Evolutionary conservation across 2,888 invertebrate species (phyloP).

Genomic region (Reticulitermes lucifugus): DNA sequence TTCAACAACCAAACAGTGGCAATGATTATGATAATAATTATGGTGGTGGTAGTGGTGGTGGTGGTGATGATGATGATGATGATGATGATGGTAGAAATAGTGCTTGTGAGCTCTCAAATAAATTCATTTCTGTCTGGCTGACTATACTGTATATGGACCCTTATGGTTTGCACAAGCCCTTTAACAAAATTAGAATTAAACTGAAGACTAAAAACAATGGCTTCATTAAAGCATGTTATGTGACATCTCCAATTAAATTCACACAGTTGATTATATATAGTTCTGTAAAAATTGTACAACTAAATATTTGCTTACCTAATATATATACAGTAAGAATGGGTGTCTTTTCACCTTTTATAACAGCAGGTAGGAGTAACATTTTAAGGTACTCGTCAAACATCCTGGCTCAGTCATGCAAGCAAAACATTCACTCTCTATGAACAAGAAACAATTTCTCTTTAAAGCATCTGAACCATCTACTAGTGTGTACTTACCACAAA

Average conservation of each 20-base stretch:
- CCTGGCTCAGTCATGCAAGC: conserved; percentile 36
- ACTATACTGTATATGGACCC: conserved; percentile 32
- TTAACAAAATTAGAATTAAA: conserved; percentile 42
- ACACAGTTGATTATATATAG: conserved; percentile 45
- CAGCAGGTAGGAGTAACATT: conserved; percentile 49
- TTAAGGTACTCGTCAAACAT: conserved; percentile 13
- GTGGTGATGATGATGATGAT: background rate
- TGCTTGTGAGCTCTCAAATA: background rate
- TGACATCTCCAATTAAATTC: conserved; percentile 47
- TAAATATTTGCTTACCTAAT: conserved; percentile 46
- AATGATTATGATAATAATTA: no score
- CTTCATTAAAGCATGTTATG: conserved; percentile 45
- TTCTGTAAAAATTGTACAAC: conserved; percentile 52
- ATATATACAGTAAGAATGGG: conserved; percentile 50
- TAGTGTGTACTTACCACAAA: background rate
- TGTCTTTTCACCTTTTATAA: conserved; percentile 48
- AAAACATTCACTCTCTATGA: background rate
- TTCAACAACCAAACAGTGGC: background rate
- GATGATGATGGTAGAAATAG: background rate
- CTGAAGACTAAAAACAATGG: conserved; percentile 44
- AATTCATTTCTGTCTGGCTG: conserved; percentile 2
- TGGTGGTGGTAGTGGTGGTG: no score
- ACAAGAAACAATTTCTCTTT: conserved; percentile 37
- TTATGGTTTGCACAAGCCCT: conserved; percentile 49
- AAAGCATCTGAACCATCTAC: conserved; percentile 28